phyloP scores from a whole-genome alignment of 2,113 vertebrate species.

The Odontesthes bonariensis region DNA sequence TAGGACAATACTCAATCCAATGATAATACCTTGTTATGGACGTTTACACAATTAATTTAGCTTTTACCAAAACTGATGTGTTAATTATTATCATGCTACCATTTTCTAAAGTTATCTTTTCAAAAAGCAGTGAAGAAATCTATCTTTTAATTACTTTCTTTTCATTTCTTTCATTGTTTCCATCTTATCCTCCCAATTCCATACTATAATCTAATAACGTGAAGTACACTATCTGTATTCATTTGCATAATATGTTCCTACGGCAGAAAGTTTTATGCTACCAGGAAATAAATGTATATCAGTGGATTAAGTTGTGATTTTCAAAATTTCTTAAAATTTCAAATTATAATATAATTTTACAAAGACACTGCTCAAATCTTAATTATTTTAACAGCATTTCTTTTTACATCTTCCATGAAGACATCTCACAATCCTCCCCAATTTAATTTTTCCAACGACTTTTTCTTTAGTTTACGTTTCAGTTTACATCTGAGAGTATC shows the following conservation, averaged over 20 bases:
- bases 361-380: too few species aligned
- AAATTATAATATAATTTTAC: neutral
- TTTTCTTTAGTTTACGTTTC: neutral
- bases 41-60: neutral
- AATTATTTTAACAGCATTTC: too few species aligned
- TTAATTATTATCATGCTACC: neutral
- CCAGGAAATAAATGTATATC: neutral
- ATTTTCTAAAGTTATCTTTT: neutral
- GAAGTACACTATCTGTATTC: neutral
- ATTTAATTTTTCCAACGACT: neutral
- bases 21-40: neutral
- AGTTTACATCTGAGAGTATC: neutral
- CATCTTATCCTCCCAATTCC: neutral
- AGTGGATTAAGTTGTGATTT: neutral
- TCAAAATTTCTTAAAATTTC: neutral
- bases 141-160: neutral
- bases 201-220: neutral
- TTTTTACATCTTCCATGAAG: neutral
- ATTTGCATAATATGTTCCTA: neutral
- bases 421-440: neutral
- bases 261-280: neutral
- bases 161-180: neutral
- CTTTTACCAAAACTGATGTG: neutral
- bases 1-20: neutral
- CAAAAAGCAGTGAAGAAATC: neutral